Base-by-base conservation (phyloP, 1,140 invertebrate genomes). In the Druon quercuslanigerum region DNA sequence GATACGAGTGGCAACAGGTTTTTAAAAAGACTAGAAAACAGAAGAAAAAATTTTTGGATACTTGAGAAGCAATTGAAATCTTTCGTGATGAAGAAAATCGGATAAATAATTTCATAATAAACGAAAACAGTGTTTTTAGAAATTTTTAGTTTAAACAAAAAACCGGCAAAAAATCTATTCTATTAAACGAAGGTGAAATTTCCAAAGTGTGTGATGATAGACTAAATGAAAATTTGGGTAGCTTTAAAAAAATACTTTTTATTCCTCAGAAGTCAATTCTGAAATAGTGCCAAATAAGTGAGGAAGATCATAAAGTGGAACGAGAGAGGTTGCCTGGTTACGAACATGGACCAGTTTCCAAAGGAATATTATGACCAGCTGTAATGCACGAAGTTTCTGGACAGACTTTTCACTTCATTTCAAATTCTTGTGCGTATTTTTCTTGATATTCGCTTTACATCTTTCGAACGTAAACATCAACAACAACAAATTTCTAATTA, bases 1-100 rank as follows among this genome's bases (percentile, higher is more conserved):
- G 25, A 33, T 33, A 33, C 25, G 5, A 33, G 25, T 33, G 25
- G 5, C 79, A 57, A 40, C 75, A 2, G 76, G 74, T 19, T 57
- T 9, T 16, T 12, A 19, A 25, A 54, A 19, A 20, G 11, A 33
- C 33, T 51, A 19, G 1, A 33, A 5, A 9, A 74, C 2, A 6
- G 9, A 20, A 17, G 16, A 12, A 20, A 52, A 11, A 19, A n/a
- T 33, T 33, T 33, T 0, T 5, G 5, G 25, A 3, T 5, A 33
- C 25, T 33, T 33, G 11, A 19, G 12, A 13, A 17, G 12, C 9
- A 60, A 60, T 60, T 3, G 13, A 8, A 60, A 20, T 33, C 2
- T 33, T 4, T 60, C n/a, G 25, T 25, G 17, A 60, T 1, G 12
- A 60, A 11, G 9, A 16, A 3, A n/a, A 60, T 4, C n/a, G 25